Evolutionary conservation across 2,113 vertebrate genomes (phyloP).

Genomic region (Centrocercus urophasianus): DNA sequence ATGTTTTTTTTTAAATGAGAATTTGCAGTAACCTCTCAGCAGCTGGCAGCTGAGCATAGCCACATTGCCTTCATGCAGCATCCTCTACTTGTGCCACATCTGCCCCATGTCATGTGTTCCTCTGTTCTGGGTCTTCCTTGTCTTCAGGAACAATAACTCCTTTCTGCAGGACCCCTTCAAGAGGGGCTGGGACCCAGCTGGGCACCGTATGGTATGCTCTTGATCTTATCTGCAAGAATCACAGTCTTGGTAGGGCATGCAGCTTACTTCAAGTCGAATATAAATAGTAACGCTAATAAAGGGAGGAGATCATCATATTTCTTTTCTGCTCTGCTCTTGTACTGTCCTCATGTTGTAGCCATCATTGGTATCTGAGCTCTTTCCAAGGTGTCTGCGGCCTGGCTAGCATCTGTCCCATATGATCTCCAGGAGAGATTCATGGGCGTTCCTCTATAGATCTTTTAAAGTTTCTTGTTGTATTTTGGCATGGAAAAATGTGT

Average conservation of each 20-base stretch:
- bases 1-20: neutral
- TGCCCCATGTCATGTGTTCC: neutral
- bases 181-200: neutral
- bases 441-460: neutral
- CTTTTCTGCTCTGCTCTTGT: neutral
- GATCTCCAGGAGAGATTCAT: conserved; percentile 32
- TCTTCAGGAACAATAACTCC: neutral
- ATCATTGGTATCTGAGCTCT: neutral
- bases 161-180: neutral
- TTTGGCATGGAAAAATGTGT: conserved; percentile 29
- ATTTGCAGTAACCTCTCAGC: neutral
- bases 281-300: conserved; percentile 42
- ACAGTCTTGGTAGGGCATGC: neutral
- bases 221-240: conserved; percentile 19
- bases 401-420: conserved; percentile 41
- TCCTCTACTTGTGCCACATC: neutral
- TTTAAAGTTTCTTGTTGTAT: conserved; percentile 8
- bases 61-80: neutral
- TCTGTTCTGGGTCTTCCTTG: neutral
- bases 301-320: neutral
- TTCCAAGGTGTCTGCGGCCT: conserved; percentile 33
- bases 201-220: neutral
- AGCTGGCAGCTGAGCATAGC: neutral
- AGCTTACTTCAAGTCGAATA: neutral
- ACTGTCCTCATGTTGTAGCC: conserved; percentile 9